Evolutionary conservation across 2,113 vertebrate species (phyloP), one percentile per base, ranked within the genome.

Genomic region (Rhea pennata): DNA sequence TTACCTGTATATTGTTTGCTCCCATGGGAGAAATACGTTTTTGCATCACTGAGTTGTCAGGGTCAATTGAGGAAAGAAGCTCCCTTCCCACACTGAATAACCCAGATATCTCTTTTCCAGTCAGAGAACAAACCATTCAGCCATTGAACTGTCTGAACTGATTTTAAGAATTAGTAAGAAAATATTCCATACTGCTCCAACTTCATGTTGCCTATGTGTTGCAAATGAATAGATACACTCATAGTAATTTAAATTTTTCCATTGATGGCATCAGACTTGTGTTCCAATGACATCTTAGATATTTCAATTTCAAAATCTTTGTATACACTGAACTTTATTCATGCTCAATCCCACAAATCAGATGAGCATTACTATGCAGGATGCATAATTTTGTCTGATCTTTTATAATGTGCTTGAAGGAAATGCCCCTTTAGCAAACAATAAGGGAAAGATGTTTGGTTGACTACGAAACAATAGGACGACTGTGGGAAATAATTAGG

Each of bases 291-390:
- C 58, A 90, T 92, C 77, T 96, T 88, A 88, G 48, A 39, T 96
- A 82, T 93, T 82, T 70, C 24, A 83, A 3, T 69, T 90, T 95
- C 78, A 26, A 93, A 95, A 83, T 90, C 64, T 84, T 88, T 97
- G 84, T 95, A 95, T 96, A 54, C 42, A 71, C 61, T 96, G 87
- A 78, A 93, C 75, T 84, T 93, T 90, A 85, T 94, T 89, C 77
- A 21, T 85, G 74, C 75, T 95, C 66, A 93, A 74, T 24, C 48
- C 91, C 75, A 92, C 58, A 90, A 59, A 93, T 87, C 73, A 87
- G 61, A 78, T 19, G 4, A 94, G 50, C 40, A 50, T 27, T 88
- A 33, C 46, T 93, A 58, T 61, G 75, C 85, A 95, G 71, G 67
- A 73, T 88, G 26, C 79, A 87, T 71, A 89, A 80, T 93, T 84